Evolutionary conservation across 2,888 invertebrate genomes (phyloP).

Genomic region (Thereva unica): DNA sequence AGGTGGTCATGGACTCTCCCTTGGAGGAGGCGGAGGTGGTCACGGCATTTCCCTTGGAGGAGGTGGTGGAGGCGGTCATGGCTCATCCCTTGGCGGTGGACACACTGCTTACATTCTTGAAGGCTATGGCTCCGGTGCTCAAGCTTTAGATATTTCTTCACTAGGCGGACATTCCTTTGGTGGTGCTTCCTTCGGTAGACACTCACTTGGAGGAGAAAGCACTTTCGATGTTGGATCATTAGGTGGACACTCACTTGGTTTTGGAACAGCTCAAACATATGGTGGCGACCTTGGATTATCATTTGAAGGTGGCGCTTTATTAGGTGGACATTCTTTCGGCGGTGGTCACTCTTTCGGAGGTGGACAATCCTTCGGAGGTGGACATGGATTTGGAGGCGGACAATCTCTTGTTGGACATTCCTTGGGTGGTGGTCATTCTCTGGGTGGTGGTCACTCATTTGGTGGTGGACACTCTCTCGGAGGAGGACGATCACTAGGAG

Average conservation of each 20-base stretch:
- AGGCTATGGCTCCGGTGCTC: conserved; percentile 6
- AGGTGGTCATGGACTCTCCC: too few relatives aligned
- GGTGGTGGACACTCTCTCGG: conserved; percentile 38
- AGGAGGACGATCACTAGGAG: conserved; percentile 5
- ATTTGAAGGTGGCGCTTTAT: neutral
- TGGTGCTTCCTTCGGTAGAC: conserved; percentile 15
- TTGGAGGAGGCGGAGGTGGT: conserved; percentile 24
- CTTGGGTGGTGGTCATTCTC: neutral
- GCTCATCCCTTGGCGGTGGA: neutral
- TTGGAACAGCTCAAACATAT: neutral
- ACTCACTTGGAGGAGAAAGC: conserved; percentile 1
- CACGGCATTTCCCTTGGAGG: conserved; percentile 30
- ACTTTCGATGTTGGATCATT: conserved; percentile 20
- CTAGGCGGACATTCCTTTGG: conserved; percentile 13
- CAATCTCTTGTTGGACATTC: conserved; percentile 4
- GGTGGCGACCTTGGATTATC: neutral
- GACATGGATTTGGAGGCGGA: conserved; percentile 2
- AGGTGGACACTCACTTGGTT: conserved; percentile 8
- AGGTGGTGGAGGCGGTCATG: conserved; percentile 23
- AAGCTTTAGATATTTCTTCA: conserved; percentile 13
- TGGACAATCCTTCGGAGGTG: conserved; percentile 4
- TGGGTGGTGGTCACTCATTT: neutral
- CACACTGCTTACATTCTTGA: neutral
- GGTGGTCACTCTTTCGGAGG: conserved; percentile 23
- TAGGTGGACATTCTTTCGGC: neutral